Base-by-base conservation (phyloP, 2,888 invertebrate species). In the Hydroisotoma schaefferi region DNA sequence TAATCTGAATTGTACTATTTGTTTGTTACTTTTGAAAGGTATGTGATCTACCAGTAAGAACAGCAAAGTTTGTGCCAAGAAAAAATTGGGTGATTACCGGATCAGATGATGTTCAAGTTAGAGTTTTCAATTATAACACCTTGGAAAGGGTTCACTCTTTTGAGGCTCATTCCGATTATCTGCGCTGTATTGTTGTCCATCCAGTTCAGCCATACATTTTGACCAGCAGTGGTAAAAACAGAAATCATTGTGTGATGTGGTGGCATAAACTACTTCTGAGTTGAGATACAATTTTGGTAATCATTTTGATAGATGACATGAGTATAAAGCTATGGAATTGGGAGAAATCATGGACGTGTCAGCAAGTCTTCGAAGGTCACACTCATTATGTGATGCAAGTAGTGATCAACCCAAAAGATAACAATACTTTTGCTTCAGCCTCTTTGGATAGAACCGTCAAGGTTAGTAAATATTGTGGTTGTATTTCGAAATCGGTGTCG, bases 351-450 rank as follows among this genome's bases (percentile, higher is more conserved):
- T 99, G 98, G 98, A 84, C 89, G 0, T 94, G 95, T 74, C 97
- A 98, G 76, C 97, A 99, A 77, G 91, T 95, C 15, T 99, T 99
- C 76, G 99, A 99, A 76, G 98, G 98, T 0, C 99, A 99, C 80
- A 92, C 94, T 0, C 99, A 99, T 78, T 99, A 99, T 76, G 95
- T 99, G 1, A 99, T 99, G 99, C 98, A 99, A 79, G 90, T 99
- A 73, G 97, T 95, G 0, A 90, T 99, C 75, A 99, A 99, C 79
- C 99, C 99, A 0, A 99, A 99, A 78, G 99, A 99, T 76, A 99
- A 98, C 79, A 99, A 99, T 78, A 98, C 98, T 38, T 99, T 99
- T 79, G 99, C 98, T 15, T 95, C 94, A 74, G 99, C 97, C n/a
- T 98, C 98, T 43, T 82, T 99, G 40, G 99, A 99, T 78, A 85